Percentiles rank a stretch among this genome's conserved stretches.
These are phyloP conservation scores for Danaus melanippus DNA, from an alignment of 1,140 invertebrate species.

Conservation along the genomic window DNA sequence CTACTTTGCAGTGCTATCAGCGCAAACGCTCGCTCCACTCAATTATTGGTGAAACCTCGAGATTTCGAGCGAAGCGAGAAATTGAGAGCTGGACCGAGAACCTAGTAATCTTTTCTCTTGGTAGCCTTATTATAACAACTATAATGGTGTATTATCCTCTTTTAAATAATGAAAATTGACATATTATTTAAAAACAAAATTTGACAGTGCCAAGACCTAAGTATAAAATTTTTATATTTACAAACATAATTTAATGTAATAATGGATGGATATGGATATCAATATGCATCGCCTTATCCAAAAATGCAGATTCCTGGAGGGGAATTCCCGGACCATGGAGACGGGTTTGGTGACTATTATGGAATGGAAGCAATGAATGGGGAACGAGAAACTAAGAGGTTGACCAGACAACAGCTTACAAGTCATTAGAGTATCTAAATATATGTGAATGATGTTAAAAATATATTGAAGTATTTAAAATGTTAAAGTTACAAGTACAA, in stretches of 20 bases:
- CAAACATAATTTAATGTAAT: constrained; percentile 10
- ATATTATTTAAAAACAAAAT: constrained; percentile 28
- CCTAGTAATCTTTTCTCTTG: too few relatives aligned
- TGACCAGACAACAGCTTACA: not conserved
- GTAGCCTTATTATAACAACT: too few relatives aligned
- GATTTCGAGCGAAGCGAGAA: too few relatives aligned
- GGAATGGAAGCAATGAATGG: constrained; percentile 32
- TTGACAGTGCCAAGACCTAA: constrained; percentile 31
- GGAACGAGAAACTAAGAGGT: constrained; percentile 28
- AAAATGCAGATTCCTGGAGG: constrained; percentile 28
- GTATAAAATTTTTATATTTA: constrained; percentile 4
- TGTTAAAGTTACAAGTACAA: too few relatives aligned
- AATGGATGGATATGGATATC: constrained; percentile 48
- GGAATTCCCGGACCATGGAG: constrained; percentile 47
- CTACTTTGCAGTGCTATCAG: too few relatives aligned
- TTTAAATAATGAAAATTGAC: constrained; percentile 1
- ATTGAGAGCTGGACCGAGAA: too few relatives aligned
- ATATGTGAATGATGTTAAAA: too few relatives aligned
- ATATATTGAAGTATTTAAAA: too few relatives aligned
- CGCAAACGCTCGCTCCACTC: too few relatives aligned
- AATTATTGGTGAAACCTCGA: too few relatives aligned
- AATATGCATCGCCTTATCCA: constrained; percentile 32
- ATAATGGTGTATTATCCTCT: constrained; percentile 1
- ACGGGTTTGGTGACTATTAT: constrained; percentile 53
- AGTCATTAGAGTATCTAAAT: too few relatives aligned